Base-by-base conservation (phyloP, 2,113 vertebrate species). In the Mastomys natalensis region DNA sequence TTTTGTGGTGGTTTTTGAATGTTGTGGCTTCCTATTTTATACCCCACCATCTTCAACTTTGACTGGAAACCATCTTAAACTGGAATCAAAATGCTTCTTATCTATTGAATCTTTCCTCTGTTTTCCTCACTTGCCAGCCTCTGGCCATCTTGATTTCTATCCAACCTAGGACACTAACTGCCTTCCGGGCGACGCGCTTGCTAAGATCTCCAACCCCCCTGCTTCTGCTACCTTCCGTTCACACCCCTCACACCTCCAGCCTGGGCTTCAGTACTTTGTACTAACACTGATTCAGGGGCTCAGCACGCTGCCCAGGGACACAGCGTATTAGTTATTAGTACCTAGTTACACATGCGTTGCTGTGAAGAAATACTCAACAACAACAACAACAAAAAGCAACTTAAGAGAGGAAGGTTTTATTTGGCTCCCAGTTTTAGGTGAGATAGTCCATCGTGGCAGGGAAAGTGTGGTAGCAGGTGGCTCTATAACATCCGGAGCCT, bases 121-220 rank as follows among this genome's bases (percentile, higher is more conserved):
- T 60, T 73, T 37, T 76, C 11, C n/a, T 72, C 5, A 24, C 45
- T 31, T 37, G 29, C 21, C 34, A 53, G 64, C 26, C 72, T 87
- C 85, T 22, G 13, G 34, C 55, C 94, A 22, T 70, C 85, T 81
- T 70, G 73, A 53, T 60, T 80, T 94, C 78, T 48, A 24, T 15
- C n/a, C 21, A 12, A 21, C 34, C 62, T 13, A 89, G 45, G 64
- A 19, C 3, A 4, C 19, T 7, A 48, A 16, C 40, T 53, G 1
- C 22, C 31, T 66, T 34, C 62, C 53, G 1, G 34, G 37, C 0
- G 16, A n/a, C 0, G 31, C 0, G 16, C 12, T 37, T n/a, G 64
- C 34, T 9, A 74, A 72, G 62, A 2, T 66, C 31, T 90, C 64
- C 29, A 48, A 22, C 2, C n/a, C 21, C 74, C 45, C n/a, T 17